Percentiles rank a stretch among this genome's conserved stretches.
Conservation (phyloP, 1,140 invertebrate species). For the Drosophila sproati region DNA sequence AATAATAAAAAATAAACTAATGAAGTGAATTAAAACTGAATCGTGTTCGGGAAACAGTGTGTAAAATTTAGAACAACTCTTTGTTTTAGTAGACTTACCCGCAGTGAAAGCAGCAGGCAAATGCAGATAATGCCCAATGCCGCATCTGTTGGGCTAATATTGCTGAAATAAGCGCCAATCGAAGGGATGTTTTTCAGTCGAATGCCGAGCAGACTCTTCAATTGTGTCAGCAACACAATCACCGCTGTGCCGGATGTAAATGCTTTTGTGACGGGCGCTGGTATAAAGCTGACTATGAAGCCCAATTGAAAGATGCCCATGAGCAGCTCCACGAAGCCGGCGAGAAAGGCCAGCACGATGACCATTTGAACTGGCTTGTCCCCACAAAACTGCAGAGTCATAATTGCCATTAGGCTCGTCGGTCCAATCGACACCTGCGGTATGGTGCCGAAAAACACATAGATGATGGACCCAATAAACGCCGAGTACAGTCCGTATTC, state of each 20-base stretch:
- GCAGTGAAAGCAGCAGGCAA: slow-evolving; percentile 88
- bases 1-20: too few species aligned
- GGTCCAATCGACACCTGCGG: slow-evolving; percentile 96
- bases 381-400: slow-evolving; percentile 89
- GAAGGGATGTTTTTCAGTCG: slow-evolving; percentile 90
- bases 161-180: slow-evolving; percentile 88
- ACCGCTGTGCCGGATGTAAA: slow-evolving; percentile 97
- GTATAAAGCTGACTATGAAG: slow-evolving; percentile 97
- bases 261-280: slow-evolving; percentile 95
- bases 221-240: slow-evolving; percentile 94
- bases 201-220: slow-evolving; percentile 93
- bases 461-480: slow-evolving; percentile 90
- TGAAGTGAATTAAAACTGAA: too few species aligned
- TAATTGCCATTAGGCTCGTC: slow-evolving; percentile 93
- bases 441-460: slow-evolving; percentile 94
- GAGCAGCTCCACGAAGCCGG: slow-evolving; percentile 90
- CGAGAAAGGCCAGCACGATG: slow-evolving; percentile 91
- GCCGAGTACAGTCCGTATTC: slow-evolving; percentile 86
- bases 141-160: slow-evolving; percentile 88
- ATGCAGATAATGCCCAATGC: slow-evolving; percentile 90
- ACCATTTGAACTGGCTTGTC: slow-evolving; percentile 90
- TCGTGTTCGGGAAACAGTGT: too few species aligned
- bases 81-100: slow-evolving; percentile 86
- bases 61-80: neutral
- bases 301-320: slow-evolving; percentile 89